Evolutionary conservation across 2,888 invertebrate species (phyloP), one percentile per base, ranked within the genome.

Genomic region (Helobdella robusta): DNA sequence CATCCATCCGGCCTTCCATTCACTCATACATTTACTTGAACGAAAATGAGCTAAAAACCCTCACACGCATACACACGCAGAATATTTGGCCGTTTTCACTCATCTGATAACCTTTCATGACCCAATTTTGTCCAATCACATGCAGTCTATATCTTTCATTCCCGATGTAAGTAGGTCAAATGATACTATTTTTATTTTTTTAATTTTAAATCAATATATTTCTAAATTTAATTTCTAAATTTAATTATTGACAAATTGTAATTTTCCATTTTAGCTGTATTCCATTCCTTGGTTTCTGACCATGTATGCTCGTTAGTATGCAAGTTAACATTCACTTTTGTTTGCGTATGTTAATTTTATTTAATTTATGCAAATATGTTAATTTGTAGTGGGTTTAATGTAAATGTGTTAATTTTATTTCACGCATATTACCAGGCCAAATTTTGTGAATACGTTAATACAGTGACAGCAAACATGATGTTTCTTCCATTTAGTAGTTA

Each of bases 211-310:
- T n/a, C n/a, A n/a, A n/a, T n/a, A n/a, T n/a, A n/a, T n/a, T n/a
- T n/a, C n/a, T n/a, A n/a, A n/a, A n/a, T n/a, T n/a, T n/a, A n/a
- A n/a, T n/a, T n/a, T 18, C 18, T 5, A 6, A 56, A 18, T 56
- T 56, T 5, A 15, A 56, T 30, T 28, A 11, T 5, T 28, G 3
- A 25, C n/a, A 18, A 25, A 11, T 32, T 46, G 20, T 40, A 23
- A n/a, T 68, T 64, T 20, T 56, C 67, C 52, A 69, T 76, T 77
- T 63, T 75, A 81, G 80, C 83, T 97, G 20, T 98, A 95, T 81
- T 93, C 97, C 25, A 97, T 98, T 78, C 95, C 97, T 0, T 98
- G 97, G 97, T 97, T 95, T 79, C 83, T 97, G 40, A 97, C 95
- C 5, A 93, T 97, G 90, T 97, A 93, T 82, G 93, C 94, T 66